phyloP scores from a whole-genome alignment of 2,888 invertebrate genomes.

The Gisinianus flammeolus region DNA sequence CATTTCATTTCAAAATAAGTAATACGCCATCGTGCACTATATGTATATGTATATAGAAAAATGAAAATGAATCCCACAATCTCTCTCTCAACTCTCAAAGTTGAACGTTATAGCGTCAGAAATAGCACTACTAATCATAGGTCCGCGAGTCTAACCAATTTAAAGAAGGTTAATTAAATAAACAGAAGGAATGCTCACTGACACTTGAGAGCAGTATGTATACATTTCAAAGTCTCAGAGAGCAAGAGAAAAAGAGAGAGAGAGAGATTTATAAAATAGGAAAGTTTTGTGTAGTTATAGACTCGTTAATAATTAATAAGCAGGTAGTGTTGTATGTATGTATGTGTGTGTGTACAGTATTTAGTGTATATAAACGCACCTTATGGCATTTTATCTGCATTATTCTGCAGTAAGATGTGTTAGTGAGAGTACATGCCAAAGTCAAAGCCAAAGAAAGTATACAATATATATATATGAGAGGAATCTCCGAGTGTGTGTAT shows the following conservation, averaged over 20 bases:
- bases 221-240: too few species aligned
- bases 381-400: not conserved
- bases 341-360: too few species aligned
- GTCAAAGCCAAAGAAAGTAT: not conserved
- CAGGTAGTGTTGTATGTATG: not conserved
- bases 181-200: too few species aligned
- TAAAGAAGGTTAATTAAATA: conserved; percentile 28
- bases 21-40: too few species aligned
- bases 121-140: not conserved
- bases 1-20: not conserved
- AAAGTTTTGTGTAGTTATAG: not conserved
- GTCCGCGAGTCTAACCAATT: conserved; percentile 5
- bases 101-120: not conserved
- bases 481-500: not conserved
- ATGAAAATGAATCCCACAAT: too few species aligned
- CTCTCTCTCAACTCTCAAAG: too few species aligned
- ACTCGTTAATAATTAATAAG: conserved; percentile 21
- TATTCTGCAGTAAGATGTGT: not conserved
- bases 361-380: too few species aligned
- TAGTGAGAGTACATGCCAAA: not conserved
- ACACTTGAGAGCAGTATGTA: too few species aligned
- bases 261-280: conserved; percentile 11
- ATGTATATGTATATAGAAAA: too few species aligned
- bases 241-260: too few species aligned
- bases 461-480: not conserved